Evolutionary conservation across 2,888 invertebrate species (phyloP).

Genomic region (Gisinianus flammeolus): DNA sequence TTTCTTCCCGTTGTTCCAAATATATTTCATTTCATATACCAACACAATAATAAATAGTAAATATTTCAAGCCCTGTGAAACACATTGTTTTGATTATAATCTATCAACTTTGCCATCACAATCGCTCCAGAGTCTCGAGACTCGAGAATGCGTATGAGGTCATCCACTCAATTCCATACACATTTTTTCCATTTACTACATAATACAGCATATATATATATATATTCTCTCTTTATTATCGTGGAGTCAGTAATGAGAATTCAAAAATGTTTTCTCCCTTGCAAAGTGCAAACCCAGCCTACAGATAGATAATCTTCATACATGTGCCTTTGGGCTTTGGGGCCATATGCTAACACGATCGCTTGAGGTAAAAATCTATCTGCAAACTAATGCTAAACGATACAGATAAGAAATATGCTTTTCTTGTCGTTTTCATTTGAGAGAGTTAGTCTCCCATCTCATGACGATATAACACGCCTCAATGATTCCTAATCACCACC

Average conservation of each 20-base stretch:
- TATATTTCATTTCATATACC: too few relatives aligned
- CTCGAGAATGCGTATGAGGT: neutral
- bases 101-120: neutral
- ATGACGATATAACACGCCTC: neutral
- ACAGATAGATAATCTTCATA: neutral
- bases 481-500: constrained; percentile 12
- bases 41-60: neutral
- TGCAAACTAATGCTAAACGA: neutral
- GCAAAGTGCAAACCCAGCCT: neutral
- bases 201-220: neutral
- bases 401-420: neutral
- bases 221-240: too few relatives aligned
- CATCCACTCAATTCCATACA: neutral
- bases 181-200: neutral
- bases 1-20: too few relatives aligned
- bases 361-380: neutral
- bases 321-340: neutral
- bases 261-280: neutral
- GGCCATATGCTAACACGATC: neutral
- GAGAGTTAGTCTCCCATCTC: neutral
- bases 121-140: neutral
- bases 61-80: neutral
- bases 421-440: too few relatives aligned
- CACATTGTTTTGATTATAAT: neutral
- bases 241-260: neutral